These are phyloP conservation scores for Paramormyrops hopkinsi DNA, from an alignment of 2,797 vertebrate species.

Conservation along the genomic window DNA sequence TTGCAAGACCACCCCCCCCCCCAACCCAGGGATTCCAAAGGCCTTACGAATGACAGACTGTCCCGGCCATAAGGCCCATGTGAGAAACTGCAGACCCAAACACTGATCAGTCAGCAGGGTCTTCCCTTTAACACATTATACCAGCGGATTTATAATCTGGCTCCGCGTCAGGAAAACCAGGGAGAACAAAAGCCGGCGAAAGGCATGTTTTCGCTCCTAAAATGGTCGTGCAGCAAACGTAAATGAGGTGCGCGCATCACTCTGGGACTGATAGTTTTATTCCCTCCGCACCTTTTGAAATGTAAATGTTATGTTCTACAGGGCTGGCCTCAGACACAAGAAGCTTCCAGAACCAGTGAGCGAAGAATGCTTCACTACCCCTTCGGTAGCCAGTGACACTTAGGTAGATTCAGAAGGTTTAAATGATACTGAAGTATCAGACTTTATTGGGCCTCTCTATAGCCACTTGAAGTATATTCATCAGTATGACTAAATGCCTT, in stretches of 20 bases:
- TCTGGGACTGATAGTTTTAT: conserved; percentile 12
- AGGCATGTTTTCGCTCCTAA: conserved; percentile 34
- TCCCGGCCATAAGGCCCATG: conserved; percentile 2
- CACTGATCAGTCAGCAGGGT: conserved; percentile 17
- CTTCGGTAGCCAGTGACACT: not conserved
- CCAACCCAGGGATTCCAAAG: not conserved
- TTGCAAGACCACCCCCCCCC: not conserved
- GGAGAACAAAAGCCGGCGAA: conserved; percentile 24
- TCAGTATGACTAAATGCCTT: not conserved
- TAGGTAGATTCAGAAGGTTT: not conserved
- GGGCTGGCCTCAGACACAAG: not conserved
- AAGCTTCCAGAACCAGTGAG: not conserved
- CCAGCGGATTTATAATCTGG: conserved; percentile 30
- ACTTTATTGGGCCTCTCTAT: not conserved
- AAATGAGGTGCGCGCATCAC: conserved; percentile 19
- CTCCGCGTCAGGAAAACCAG: conserved; percentile 18
- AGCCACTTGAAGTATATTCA: not conserved
- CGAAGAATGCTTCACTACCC: not conserved
- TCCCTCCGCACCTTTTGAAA: conserved; percentile 10
- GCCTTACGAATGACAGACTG: conserved; percentile 29
- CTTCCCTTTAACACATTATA: conserved; percentile 18
- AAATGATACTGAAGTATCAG: not conserved
- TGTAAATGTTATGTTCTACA: conserved; percentile 18
- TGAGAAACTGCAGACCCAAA: conserved; percentile 36
- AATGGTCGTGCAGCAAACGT: conserved; percentile 38